Conservation (phyloP, 2,113 vertebrate species). For the Chloropsis cyanopogon region DNA sequence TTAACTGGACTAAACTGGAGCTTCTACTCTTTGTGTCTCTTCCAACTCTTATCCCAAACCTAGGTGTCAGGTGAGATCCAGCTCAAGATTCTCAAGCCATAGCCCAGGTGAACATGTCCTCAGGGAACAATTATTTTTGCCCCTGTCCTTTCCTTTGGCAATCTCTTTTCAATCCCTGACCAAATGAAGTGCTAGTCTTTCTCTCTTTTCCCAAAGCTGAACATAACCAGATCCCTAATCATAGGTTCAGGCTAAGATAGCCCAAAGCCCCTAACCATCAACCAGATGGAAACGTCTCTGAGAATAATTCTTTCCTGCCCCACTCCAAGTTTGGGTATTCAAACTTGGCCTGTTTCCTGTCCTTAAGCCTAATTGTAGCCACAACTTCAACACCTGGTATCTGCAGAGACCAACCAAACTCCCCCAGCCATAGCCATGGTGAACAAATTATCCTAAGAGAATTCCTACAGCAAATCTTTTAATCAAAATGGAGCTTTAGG, state of each 20-base stretch:
- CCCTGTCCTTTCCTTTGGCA: background rate
- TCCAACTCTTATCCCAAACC: background rate
- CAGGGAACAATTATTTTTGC: background rate
- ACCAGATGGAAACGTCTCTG: background rate
- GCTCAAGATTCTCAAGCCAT: background rate
- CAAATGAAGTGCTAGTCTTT: background rate
- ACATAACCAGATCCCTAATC: background rate
- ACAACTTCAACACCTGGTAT: background rate
- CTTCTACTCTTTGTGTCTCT: background rate
- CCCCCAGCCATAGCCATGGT: background rate
- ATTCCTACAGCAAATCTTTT: background rate
- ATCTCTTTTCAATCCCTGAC: background rate
- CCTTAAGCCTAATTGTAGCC: background rate
- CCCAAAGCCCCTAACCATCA: background rate
- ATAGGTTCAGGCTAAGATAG: background rate
- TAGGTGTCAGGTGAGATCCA: background rate
- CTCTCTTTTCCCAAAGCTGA: background rate
- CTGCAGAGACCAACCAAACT: background rate
- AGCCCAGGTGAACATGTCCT: background rate
- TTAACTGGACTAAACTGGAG: background rate
- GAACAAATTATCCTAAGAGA: background rate
- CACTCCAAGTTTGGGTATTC: background rate
- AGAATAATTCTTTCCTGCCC: background rate
- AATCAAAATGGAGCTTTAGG: background rate
- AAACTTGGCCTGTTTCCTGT: background rate